Evolutionary conservation across 2,888 invertebrate genomes (phyloP).

Genomic region (Epirrita christyi): DNA sequence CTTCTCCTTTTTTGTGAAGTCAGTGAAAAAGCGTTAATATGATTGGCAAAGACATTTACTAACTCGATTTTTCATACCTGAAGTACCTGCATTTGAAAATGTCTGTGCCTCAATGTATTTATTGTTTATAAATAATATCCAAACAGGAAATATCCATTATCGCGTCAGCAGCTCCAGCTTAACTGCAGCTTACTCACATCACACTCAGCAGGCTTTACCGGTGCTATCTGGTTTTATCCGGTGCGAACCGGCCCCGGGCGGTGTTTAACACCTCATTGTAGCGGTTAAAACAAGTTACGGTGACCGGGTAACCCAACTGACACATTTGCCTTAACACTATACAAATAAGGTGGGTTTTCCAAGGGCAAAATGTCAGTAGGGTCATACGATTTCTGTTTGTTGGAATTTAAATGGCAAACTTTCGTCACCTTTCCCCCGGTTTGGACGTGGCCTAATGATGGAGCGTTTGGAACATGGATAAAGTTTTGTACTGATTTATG

Average conservation of each 20-base stretch:
- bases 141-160: conserved; percentile 8
- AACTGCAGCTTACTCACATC: conserved; percentile 33
- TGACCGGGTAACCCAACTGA: conserved; percentile 8
- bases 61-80: no score
- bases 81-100: no score
- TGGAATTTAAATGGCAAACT: conserved; percentile 39
- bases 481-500: conserved; percentile 13
- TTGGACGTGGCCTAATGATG: neutral
- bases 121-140: neutral
- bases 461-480: conserved; percentile 22
- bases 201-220: conserved; percentile 45
- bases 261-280: conserved; percentile 67
- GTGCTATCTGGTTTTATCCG: conserved; percentile 53
- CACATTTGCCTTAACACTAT: conserved; percentile 10
- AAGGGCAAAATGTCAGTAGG: neutral
- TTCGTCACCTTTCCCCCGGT: conserved; percentile 37
- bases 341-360: conserved; percentile 25
- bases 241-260: conserved; percentile 53
- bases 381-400: conserved; percentile 34
- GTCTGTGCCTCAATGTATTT: no score
- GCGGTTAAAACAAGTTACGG: conserved; percentile 52
- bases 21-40: no score
- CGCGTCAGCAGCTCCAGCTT: conserved; percentile 23
- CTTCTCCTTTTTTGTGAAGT: no score
- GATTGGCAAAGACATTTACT: no score